phyloP scores from a whole-genome alignment of 2,797 vertebrate genomes.

The Pseudochromis fuscus region DNA sequence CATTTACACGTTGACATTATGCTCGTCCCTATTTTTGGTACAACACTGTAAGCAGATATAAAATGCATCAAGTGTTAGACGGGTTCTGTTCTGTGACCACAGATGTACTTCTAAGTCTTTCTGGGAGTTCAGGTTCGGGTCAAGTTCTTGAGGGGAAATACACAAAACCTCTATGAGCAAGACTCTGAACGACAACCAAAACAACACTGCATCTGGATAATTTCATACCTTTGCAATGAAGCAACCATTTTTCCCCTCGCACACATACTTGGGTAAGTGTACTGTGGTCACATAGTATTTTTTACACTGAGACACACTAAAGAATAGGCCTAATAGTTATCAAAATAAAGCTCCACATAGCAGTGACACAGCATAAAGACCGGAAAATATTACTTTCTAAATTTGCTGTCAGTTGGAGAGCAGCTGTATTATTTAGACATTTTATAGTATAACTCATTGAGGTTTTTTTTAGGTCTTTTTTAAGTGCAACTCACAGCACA shows the following conservation, averaged over 20 bases:
- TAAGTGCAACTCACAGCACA: too few relatives aligned
- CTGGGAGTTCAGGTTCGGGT: background rate
- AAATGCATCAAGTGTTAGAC: background rate
- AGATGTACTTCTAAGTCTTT: background rate
- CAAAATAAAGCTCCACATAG: too few relatives aligned
- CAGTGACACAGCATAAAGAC: too few relatives aligned
- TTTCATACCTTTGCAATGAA: background rate
- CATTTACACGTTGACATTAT: slow-evolving; percentile 15
- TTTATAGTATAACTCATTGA: too few relatives aligned
- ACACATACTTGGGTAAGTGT: background rate
- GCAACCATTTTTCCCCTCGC: background rate
- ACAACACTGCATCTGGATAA: background rate
- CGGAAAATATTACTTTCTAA: too few relatives aligned
- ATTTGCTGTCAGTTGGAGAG: too few relatives aligned
- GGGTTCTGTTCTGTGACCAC: background rate
- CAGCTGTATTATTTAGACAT: too few relatives aligned
- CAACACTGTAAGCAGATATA: background rate
- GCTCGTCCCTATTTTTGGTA: background rate
- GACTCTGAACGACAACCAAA: background rate
- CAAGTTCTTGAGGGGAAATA: background rate
- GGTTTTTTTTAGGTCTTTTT: too few relatives aligned
- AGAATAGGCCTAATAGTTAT: too few relatives aligned
- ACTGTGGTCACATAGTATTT: background rate
- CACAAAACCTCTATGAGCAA: background rate
- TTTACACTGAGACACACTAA: background rate